Evolutionary conservation across 2,888 invertebrate species (phyloP), one percentile per base, ranked within the genome.

Genomic region (Pseudococcus jackbeardsleyi): DNA sequence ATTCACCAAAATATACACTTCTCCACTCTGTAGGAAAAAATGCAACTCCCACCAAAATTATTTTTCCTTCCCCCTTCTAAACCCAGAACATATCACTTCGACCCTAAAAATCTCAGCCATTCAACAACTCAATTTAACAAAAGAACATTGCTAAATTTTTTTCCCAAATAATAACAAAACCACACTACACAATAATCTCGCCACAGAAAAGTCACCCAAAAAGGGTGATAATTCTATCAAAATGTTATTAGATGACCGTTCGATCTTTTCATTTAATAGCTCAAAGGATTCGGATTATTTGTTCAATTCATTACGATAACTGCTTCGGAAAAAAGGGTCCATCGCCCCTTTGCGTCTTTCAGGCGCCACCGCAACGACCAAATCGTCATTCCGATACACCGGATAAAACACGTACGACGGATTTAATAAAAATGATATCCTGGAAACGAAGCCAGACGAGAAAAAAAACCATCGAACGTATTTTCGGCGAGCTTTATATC

Each of bases 201-300:
- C 59, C 19, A 19, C 19, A 4, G 19, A 59, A 59, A n/a, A 59
- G 59, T 59, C 59, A 59, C 19, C 59, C 50, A 5, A 50, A 59
- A n/a, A 59, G 59, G 59, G 19, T n/a, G 59, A 59, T 59, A 59
- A 59, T 59, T 59, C 59, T 7, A 59, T 59, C 59, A 59, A 59
- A 59, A 59, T n/a, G 59, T 59, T 59, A 59, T 59, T 59, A 59
- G 59, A 59, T n/a, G 59, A 59, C n/a, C 19, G 59, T 59, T 59
- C 19, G 59, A 59, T 59, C 19, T 59, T 59, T 59, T 59, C 59
- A 19, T 59, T 59, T 59, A n/a, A 59, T 59, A 59, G 19, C 19
- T 59, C 59, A n/a, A 59, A 59, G 19, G 19, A n/a, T n/a, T 59
- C 59, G 59, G 59, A 59, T 59, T 59, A 59, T 59, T 59, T 59